Conservation (phyloP, 2,888 invertebrate species). For the Bhutanitis thaidina region DNA sequence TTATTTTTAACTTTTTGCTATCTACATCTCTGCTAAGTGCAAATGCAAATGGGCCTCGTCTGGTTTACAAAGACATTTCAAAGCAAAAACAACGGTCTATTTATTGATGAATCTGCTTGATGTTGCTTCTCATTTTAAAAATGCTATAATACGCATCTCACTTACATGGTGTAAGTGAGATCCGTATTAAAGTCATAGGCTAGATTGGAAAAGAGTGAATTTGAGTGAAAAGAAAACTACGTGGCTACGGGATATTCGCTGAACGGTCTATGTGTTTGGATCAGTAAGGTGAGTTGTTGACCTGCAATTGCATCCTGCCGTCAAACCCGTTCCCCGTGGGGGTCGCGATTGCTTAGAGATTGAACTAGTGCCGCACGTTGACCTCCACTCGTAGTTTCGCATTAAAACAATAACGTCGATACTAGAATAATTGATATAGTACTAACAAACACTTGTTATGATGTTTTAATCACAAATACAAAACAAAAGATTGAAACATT, state of each 20-base stretch:
- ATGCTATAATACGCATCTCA: constrained; percentile 1
- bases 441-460: too few relatives aligned
- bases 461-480: too few relatives aligned
- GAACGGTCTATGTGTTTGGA: constrained; percentile 65
- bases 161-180: too few relatives aligned
- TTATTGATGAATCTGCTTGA: constrained; percentile 48
- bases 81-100: constrained; percentile 52
- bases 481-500: too few relatives aligned
- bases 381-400: constrained; percentile 29
- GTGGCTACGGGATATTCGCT: constrained; percentile 58
- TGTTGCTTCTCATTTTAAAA: constrained; percentile 31
- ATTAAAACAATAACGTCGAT: constrained; percentile 44
- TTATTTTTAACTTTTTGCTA: constrained; percentile 53
- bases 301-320: constrained; percentile 59
- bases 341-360: constrained; percentile 28
- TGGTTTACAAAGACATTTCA: constrained; percentile 68
- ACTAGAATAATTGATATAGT: neutral
- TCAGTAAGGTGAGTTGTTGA: constrained; percentile 65
- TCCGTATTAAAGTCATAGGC: too few relatives aligned
- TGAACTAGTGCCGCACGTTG: constrained; percentile 28
- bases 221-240: neutral
- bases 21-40: constrained; percentile 60
- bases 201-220: neutral
- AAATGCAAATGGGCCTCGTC: constrained; percentile 66
- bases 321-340: constrained; percentile 59